A percentile compares a stretch with the other conserved stretches of the same genome.
phyloP scores from a whole-genome alignment of 2,888 invertebrate genomes.

The Hymenopus coronatus region DNA sequence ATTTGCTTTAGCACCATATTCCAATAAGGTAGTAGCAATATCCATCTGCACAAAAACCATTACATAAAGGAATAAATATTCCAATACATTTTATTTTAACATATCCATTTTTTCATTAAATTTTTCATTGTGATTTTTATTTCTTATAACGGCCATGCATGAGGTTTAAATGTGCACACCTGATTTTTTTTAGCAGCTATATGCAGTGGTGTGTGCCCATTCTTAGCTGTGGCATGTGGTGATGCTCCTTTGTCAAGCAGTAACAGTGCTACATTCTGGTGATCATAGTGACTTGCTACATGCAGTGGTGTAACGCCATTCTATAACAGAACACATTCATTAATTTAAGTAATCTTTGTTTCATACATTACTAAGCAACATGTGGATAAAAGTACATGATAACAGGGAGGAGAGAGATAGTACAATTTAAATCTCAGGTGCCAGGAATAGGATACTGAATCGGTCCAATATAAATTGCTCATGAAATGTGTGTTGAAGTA shows the following conservation, averaged over 20 bases:
- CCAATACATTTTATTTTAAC: no score
- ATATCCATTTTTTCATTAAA: background rate
- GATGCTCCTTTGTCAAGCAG: slow-evolving; percentile 91
- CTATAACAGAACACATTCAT: slow-evolving; percentile 42
- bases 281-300: slow-evolving; percentile 96
- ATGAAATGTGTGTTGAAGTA: no score
- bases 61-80: background rate
- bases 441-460: no score
- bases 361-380: no score
- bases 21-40: slow-evolving; percentile 88
- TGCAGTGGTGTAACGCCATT: slow-evolving; percentile 95
- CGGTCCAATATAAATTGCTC: no score
- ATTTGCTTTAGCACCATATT: slow-evolving; percentile 88
- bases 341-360: no score
- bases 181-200: slow-evolving; percentile 98
- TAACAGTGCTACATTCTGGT: slow-evolving; percentile 84
- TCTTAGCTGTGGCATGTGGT: slow-evolving; percentile 91
- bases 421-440: no score
- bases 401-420: no score
- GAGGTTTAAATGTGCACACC: slow-evolving; percentile 44
- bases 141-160: background rate
- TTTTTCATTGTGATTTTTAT: background rate
- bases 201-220: slow-evolving; percentile 96
- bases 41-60: slow-evolving; percentile 63
- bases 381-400: no score